Evolutionary conservation across 2,888 invertebrate genomes (phyloP), one percentile per base, ranked within the genome.

Genomic region (Macroteleia sp.): DNA sequence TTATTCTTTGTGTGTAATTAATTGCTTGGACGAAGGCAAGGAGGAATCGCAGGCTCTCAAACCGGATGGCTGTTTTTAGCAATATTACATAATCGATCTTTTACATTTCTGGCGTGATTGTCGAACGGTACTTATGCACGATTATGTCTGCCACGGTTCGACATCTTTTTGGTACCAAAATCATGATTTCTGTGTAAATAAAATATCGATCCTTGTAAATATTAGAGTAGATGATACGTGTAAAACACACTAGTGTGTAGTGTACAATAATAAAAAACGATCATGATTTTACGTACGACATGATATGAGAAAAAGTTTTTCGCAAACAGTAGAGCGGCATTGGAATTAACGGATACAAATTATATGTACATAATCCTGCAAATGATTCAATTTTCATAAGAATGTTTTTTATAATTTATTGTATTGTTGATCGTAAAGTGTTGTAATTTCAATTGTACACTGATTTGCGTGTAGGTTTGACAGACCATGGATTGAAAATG

Each of bases 301-400:
- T 76, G 1, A 14, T 12, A 44, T 81, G 85, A 84, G 85, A 81
- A 83, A 83, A 85, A 83, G 82, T 86, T 86, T 75, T 79, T 86
- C 85, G 84, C 82, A 82, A 84, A 76, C 79, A 54, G 70, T 73
- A 80, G 66, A 77, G 76, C 73, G 73, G 69, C 77, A 67, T 81
- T 81, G 81, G 73, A 79, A 79, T 61, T 76, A 67, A 81, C 71
- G 75, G 42, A 67, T 67, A 54, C 66, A n/a, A 59, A 46, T 20
- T 34, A 39, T 28, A 41, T 69, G 54, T 70, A 41, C 32, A 61
- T 30, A 39, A 17, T 25, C 62, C 39, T 44, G 44, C 25, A 44
- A 44, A 14, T 44, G 62, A 50, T 73, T 12, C 57, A 59, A 52
- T 48, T 56, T 30, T 66, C 69, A 64, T 67, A 22, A 39, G 42